A percentile compares a stretch with the other conserved stretches of the same genome.
phyloP scores from a whole-genome alignment of 2,113 vertebrate genomes.

The Crotophaga sulcirostris region DNA sequence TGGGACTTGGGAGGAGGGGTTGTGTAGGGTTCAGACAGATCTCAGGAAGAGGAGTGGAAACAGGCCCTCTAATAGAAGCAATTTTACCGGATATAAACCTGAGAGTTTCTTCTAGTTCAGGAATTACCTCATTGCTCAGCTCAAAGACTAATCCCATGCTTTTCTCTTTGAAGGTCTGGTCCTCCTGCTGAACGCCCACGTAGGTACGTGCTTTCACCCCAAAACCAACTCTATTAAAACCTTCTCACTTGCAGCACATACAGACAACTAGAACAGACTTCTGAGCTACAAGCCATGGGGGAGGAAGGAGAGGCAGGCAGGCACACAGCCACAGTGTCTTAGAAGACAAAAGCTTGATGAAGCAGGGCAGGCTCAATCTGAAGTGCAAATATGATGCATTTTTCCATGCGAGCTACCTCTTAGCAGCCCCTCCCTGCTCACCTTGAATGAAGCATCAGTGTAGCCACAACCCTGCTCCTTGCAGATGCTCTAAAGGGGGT shows the following conservation, averaged over 20 bases:
- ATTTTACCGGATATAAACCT: not conserved
- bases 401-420: not conserved
- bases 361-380: not conserved
- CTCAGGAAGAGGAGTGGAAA: not conserved
- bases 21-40: not conserved
- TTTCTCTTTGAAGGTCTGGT: constrained; percentile 17
- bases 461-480: not conserved
- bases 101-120: not conserved
- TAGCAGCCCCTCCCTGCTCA: not conserved
- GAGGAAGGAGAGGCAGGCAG: not conserved
- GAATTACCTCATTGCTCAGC: not conserved
- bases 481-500: not conserved
- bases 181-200: constrained; percentile 36
- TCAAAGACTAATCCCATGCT: not conserved
- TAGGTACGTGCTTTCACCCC: not conserved
- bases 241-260: not conserved
- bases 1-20: too few relatives aligned
- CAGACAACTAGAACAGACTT: not conserved
- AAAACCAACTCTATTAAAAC: not conserved
- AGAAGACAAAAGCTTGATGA: not conserved
- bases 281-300: not conserved
- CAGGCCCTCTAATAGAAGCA: not conserved
- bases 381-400: not conserved
- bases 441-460: not conserved
- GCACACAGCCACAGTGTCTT: not conserved